Base-by-base conservation (phyloP, 2,113 vertebrate genomes). In the Tachuris rubrigastra region DNA sequence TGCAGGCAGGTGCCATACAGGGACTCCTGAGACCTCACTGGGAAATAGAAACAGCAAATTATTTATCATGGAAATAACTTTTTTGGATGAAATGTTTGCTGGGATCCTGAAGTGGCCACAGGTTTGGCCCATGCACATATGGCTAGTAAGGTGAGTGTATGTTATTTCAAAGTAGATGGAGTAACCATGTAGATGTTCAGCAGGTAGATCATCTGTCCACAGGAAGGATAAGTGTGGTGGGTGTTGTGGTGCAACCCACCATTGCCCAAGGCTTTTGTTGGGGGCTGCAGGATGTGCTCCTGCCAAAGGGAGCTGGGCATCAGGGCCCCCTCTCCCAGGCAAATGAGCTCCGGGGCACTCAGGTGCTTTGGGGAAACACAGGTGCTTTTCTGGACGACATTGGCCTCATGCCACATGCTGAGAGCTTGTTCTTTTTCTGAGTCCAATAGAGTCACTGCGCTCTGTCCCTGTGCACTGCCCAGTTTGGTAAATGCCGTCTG, bases 121-220 rank as follows among this genome's bases (percentile, higher is more conserved):
- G 1, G 55, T 71, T 46, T 85, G 31, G 19, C 47, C 79, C 0
- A 0, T 46, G 71, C 10, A 9, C 1, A 1, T 19, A 37, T 37
- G 59, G n/a, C 41, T 17, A 17, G 24, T 10, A 56, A 66, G 24
- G 68, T 14, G 12, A 50, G 8, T 41, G 6, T 8, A 1, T 33
- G 13, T 75, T 39, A 19, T 67, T 75, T 74, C 42, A 37, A 49
- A 78, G 23, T 9, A 25, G 20, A 3, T 62, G 31, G 31, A 75
- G 58, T 27, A 69, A n/a, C 7, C 6, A 0, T 6, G 42, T 72
- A 60, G 28, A 35, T 35, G 46, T 58, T 73, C 28, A 41, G 59
- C 63, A 65, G 68, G 63, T 24, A 42, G 25, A 66, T 86, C 21
- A 27, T 46, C 37, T 42, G 6, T 7, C 55, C 46, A 56, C 82